Base-by-base conservation (phyloP, 2,888 invertebrate genomes). In the Stenotaenia linearis region DNA sequence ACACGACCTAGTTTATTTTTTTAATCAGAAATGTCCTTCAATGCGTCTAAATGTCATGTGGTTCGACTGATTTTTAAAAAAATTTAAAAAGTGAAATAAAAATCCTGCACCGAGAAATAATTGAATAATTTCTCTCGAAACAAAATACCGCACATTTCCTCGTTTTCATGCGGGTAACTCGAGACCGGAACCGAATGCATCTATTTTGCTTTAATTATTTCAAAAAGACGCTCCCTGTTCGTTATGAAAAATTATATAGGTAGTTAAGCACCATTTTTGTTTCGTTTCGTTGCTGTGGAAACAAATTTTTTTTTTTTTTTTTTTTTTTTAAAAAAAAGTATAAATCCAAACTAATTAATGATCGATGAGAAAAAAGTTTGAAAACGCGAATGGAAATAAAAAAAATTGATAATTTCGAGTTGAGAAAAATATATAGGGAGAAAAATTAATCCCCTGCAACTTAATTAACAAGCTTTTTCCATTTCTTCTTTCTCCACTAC, bases 1-100 rank as follows among this genome's bases (percentile, higher is more conserved):
- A 69, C 69, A 69, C 69, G 69, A 69, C 69, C 69, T 69, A 69
- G 25, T 69, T 69, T 21, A 50, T 50, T 69, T 69, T 69, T 28
- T 28, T 50, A 50, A 50, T 50, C 50, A n/a, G 1, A 50, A 50
- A n/a, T 32, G 1, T 18, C 18, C 40, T 40, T 40, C 40, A 40
- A 40, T 40, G 15, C 50, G 5, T 50, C 50, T 50, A 50, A 50
- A 50, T 50, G 18, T 50, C 18, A 50, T n/a, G n/a, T n/a, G n/a
- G n/a, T n/a, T 50, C 18, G 50, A 50, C 18, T 50, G 21, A 50
- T 18, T 6, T 18, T 1, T 4, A 32, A 32, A 32, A 32, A 32
- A 9, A 32, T 32, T 32, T 32, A 32, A 6, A 6, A 6, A 6
- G 5, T 4, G 9, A 32, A 32, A 32, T 6, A 32, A 32, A 32